Evolutionary conservation across 2,113 vertebrate genomes (phyloP), one percentile per base, ranked within the genome.

Genomic region (Pelvicachromis taeniatus): DNA sequence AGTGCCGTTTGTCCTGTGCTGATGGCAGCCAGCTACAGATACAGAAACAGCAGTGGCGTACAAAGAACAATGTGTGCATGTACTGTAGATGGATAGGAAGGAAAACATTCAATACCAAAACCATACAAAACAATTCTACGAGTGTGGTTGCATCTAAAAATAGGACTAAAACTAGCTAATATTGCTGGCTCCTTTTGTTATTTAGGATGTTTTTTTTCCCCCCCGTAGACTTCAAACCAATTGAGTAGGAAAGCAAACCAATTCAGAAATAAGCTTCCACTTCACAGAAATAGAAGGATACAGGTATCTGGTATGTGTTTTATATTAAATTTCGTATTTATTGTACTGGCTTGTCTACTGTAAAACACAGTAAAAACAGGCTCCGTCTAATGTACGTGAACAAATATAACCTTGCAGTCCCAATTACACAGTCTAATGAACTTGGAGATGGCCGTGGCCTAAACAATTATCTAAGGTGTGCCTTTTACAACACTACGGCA

Each of bases 51-150:
- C 63, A 70, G 73, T 4, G 38, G 26, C 83, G 16, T 14, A 87
- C 82, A 91, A 80, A 80, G 83, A 38, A 81, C 3, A 89, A 88
- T 59, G 53, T 19, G 42, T 77, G 78, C 55, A 81, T 92, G 91
- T 89, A 89, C 90, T 93, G 91, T 42, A 35, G 85, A 91, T 56
- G 38, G 81, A 77, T 56, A 84, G 89, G 87, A 87, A 91, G 84
- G 90, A 91, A 92, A 88, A 85, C 88, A 68, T 77, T 56, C 38
- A 82, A 85, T 86, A 91, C 92, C 91, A 94, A 93, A 92, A 91
- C 56, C 23, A 12, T 45, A 54, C 77, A 58, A 82, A 90, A 92
- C 86, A 92, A 87, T 90, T 80, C 90, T 92, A 85, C 61, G 78
- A 83, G 63, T 9, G 4, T 58, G 54, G 82, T 58, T 7, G 33